These are phyloP conservation scores for Yponomeuta malinellus DNA, from an alignment of 2,888 invertebrate species.

Conservation along the genomic window DNA sequence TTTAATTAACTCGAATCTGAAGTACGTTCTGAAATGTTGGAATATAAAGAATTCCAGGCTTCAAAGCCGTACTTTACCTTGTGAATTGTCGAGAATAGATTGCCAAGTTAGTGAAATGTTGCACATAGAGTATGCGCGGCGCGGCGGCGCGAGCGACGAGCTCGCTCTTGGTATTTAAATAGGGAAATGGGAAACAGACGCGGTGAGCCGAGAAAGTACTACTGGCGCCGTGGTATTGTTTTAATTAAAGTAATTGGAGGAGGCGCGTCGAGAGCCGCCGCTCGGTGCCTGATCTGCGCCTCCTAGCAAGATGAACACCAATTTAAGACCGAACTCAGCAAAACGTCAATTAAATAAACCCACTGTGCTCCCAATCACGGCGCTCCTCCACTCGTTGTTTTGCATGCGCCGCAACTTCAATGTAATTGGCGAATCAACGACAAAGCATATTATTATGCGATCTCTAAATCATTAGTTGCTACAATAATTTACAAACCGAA, in stretches of 20 bases:
- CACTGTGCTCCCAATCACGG: background rate
- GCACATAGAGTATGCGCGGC: conserved; percentile 57
- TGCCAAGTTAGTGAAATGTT: conserved; percentile 46
- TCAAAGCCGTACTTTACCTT: background rate
- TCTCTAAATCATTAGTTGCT: too few species aligned
- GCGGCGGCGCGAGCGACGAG: conserved; percentile 50
- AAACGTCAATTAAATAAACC: conserved; percentile 57
- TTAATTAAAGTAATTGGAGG: conserved; percentile 76
- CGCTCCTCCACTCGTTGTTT: background rate
- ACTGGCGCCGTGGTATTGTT: conserved; percentile 71
- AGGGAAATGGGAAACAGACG: conserved; percentile 73
- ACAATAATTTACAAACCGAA: too few species aligned
- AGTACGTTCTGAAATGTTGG: background rate
- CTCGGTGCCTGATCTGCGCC: conserved; percentile 37
- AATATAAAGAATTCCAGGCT: conserved; percentile 10
- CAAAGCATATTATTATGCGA: too few species aligned
- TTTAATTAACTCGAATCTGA: conserved; percentile 13
- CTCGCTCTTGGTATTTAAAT: conserved; percentile 74
- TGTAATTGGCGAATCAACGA: background rate
- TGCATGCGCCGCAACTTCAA: background rate
- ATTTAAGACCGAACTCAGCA: conserved; percentile 64
- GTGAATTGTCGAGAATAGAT: conserved; percentile 12
- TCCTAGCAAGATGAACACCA: conserved; percentile 66
- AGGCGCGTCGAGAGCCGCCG: conserved; percentile 64
- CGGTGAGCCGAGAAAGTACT: conserved; percentile 69